Evolutionary conservation across 2,113 vertebrate genomes (phyloP), one percentile per base, ranked within the genome.

Genomic region (Thomomys bottae): DNA sequence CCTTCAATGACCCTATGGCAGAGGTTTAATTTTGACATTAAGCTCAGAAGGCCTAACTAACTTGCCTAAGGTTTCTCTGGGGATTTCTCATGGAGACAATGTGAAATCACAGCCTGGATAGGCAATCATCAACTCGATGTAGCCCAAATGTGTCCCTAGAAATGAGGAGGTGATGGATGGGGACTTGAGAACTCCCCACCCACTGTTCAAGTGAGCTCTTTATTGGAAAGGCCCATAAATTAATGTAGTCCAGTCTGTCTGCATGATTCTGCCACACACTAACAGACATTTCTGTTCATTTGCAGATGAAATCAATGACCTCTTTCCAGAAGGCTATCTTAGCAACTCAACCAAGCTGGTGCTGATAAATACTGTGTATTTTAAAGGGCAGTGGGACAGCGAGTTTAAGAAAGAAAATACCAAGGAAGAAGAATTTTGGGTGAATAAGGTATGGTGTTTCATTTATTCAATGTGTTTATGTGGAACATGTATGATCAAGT

Each of bases 311-410:
- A 98, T 98, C 92, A 98, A 98, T 95, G 97, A 99, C 26, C 94
- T 98, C 24, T 96, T 99, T 75, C 97, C 98, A 94, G 89, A 94
- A 18, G 98, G 96, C n/a, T 97, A 96, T 36, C 85, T 99, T 34
- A 95, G 9, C 34, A 0, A 59, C 10, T 94, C 96, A 92, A 98
- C 97, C 0, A 96, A 97, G 86, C 71, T 99, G 93, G 98, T 98
- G 88, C 94, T 99, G 76, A 98, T 98, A 89, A 99, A 98, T 8
- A 97, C 98, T 26, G 96, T 98, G 91, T 98, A 98, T 96, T 99
- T 99, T 92, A 98, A 98, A 96, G 98, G 98, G 34, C 97, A 96
- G 68, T 99, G 98, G 98, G 94, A 85, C 95, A 90, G 84, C 12
- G 95, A 82, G 61, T 98, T 99, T 96, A n/a, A 98, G 57, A 94